Base-by-base conservation (phyloP, 2,113 vertebrate species). In the Nothoprocta pentlandii region DNA sequence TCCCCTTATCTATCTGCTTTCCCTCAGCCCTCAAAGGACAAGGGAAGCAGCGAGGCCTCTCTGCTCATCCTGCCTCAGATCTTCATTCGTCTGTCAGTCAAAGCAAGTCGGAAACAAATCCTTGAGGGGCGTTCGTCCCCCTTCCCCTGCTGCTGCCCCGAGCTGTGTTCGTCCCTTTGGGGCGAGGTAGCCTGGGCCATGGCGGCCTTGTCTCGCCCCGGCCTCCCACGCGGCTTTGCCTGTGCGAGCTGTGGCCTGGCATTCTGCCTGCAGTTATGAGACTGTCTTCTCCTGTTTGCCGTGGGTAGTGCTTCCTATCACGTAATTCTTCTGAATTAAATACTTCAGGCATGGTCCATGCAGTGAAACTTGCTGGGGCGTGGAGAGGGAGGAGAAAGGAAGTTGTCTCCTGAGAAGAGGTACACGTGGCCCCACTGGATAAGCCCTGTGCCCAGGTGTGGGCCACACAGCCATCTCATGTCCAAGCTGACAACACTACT, bases 161-260 rank as follows among this genome's bases (percentile, higher is more conserved):
- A 67, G n/a, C 49, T 44, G 9, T 8, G 2, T 58, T 3, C 0
- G 8, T 32, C 9, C 71, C 36, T 54, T 39, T 82, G 79, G n/a
- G 15, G 41, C 0, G 0, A 6, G 2, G 13, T 54, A 32, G 63
- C 13, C 16, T 25, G 17, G 53, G 13, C 26, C 3, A 0, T 13
- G n/a, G 36, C 77, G 22, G 5, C 28, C 10, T 0, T 0, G 22
- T 78, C 54, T 54, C 0, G 2, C 58, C n/a, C n/a, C 58, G 26
- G 15, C 1, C 0, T 80, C 12, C 15, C 16, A 9, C 0, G 1
- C 41, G 36, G 12, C 30, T 85, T 81, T 77, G 81, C 36, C 76
- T 41, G 41, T 10, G 9, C 2, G 3, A 69, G n/a, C 25, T 10
- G 1, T 10, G 23, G 2, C 34, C 59, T 12, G 28, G 22, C 46